phyloP scores from a whole-genome alignment of 2,797 vertebrate species.

The Podarcis siculus region DNA sequence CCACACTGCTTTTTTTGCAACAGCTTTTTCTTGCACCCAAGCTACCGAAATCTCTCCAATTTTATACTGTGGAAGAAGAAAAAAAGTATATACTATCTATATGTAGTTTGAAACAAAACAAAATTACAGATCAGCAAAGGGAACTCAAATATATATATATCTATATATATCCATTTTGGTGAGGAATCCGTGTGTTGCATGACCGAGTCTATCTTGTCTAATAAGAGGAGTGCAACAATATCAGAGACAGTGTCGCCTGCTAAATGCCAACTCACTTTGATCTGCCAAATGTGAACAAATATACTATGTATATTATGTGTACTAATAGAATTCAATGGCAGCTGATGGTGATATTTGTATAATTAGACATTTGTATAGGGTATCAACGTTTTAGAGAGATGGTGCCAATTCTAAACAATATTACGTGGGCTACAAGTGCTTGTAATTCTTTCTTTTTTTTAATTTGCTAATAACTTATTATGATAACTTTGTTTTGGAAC shows the following conservation, averaged over 20 bases:
- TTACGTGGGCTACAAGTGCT: constrained; percentile 86
- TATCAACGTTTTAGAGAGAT: constrained; percentile 85
- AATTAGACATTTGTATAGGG: constrained; percentile 85
- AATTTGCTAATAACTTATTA: constrained; percentile 79
- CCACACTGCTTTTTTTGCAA: constrained; percentile 1
- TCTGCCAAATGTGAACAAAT: constrained; percentile 83
- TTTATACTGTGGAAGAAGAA: constrained; percentile 74
- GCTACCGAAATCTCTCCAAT: constrained; percentile 70
- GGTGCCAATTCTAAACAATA: constrained; percentile 86
- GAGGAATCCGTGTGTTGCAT: constrained; percentile 66
- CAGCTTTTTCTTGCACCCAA: constrained; percentile 61
- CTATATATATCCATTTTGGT: constrained; percentile 54
- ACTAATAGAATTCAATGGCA: constrained; percentile 84
- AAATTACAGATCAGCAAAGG: constrained; percentile 66
- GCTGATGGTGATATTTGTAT: constrained; percentile 81
- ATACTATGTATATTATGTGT: constrained; percentile 85
- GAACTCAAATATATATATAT: constrained; percentile 50
- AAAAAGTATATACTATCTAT: constrained; percentile 6
- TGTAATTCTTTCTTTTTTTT: constrained; percentile 79
- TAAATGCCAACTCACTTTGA: constrained; percentile 73
- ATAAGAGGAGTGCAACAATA: constrained; percentile 67
- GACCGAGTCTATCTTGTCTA: constrained; percentile 64
- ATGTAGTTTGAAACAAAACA: background rate
- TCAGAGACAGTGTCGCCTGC: constrained; percentile 52
- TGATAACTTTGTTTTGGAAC: constrained; percentile 75